A percentile compares a stretch with the other conserved stretches of the same genome.
Conservation (phyloP, 1,140 invertebrate genomes). For the Ditylenchus dipsaci region DNA sequence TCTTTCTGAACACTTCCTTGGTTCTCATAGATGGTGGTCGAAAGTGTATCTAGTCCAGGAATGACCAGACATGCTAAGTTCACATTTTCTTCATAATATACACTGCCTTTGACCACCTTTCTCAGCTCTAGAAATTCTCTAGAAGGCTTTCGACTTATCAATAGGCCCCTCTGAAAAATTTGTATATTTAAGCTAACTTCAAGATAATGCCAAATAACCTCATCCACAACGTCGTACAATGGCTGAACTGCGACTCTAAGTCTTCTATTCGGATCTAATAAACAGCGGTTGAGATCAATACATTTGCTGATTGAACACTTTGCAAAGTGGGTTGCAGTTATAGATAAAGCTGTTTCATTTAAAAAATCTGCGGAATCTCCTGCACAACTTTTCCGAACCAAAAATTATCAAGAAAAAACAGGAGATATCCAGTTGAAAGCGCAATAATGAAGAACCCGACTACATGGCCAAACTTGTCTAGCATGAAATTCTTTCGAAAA, state of each 20-base stretch:
- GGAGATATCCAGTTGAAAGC: background rate
- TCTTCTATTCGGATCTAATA: constrained; percentile 4
- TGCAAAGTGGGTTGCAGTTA: background rate
- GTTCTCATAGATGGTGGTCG: no score
- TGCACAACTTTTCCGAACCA: background rate
- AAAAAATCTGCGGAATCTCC: background rate
- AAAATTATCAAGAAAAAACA: background rate
- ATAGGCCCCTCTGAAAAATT: constrained; percentile 9
- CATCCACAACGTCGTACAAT: constrained; percentile 15
- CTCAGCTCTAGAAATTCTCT: constrained; percentile 21
- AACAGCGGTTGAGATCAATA: constrained; percentile 14
- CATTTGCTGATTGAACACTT: constrained; percentile 27
- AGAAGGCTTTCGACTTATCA: constrained; percentile 11
- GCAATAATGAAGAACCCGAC: background rate
- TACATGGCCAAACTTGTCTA: background rate
- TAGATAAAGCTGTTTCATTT: no score
- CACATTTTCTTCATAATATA: constrained; percentile 3
- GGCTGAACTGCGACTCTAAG: constrained; percentile 20
- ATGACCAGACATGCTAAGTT: constrained; percentile 16
- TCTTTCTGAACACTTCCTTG: no score
- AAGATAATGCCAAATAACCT: constrained; percentile 16
- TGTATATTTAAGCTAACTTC: background rate
- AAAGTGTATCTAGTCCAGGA: constrained; percentile 18
- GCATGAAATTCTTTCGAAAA: no score
- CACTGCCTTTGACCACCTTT: constrained; percentile 10